A percentile compares a stretch with the other conserved stretches of the same genome.
phyloP scores from a whole-genome alignment of 1,140 invertebrate species.

The Aricia agestis region DNA sequence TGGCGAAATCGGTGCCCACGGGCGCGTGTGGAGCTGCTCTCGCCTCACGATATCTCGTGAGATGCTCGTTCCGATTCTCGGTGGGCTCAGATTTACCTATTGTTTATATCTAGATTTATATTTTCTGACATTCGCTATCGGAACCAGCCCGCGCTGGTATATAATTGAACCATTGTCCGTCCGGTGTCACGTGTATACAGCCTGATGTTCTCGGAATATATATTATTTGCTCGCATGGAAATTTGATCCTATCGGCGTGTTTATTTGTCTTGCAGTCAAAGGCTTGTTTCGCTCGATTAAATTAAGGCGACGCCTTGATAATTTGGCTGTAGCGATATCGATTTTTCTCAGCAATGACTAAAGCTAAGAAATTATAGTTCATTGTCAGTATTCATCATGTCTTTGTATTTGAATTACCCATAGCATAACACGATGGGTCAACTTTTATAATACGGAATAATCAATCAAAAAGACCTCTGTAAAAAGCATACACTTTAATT shows the following conservation, averaged over 20 bases:
- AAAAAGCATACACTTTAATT: too few relatives aligned
- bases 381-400: too few relatives aligned
- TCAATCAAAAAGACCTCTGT: too few relatives aligned
- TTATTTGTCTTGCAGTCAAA: neutral
- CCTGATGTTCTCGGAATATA: neutral
- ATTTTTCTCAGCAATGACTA: too few relatives aligned
- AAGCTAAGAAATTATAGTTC: too few relatives aligned
- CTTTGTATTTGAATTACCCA: too few relatives aligned
- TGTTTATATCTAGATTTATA: constrained; percentile 7
- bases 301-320: too few relatives aligned
- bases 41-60: constrained; percentile 11
- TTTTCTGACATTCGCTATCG: constrained; percentile 1
- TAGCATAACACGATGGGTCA: too few relatives aligned
- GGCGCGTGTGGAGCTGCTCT: constrained; percentile 12
- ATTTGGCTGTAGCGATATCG: too few relatives aligned
- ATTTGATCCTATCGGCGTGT: neutral
- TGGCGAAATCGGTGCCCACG: constrained; percentile 15
- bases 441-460: too few relatives aligned
- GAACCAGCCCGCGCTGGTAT: neutral
- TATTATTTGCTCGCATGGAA: neutral
- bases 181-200: neutral
- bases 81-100: constrained; percentile 18
- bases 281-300: neutral
- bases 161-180: neutral
- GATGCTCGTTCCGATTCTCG: constrained; percentile 4